Evolutionary conservation across 2,113 vertebrate species (phyloP).

Genomic region (Zootoca vivipara): DNA sequence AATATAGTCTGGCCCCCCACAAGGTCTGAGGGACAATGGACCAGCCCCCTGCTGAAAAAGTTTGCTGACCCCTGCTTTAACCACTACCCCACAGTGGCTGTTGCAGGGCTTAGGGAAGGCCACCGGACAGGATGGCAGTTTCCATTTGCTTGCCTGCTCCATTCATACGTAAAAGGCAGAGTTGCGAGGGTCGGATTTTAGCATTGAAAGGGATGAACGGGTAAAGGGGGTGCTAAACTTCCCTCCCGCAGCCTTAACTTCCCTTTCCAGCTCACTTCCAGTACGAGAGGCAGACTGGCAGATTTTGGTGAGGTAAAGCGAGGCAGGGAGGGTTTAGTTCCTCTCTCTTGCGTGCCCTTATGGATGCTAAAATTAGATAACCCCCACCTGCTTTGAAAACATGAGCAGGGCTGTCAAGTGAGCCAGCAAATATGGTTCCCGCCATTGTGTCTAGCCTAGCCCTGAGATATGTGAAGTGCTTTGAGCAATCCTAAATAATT

Average conservation of each 20-base stretch:
- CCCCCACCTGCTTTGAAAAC: neutral
- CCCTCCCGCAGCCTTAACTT: neutral
- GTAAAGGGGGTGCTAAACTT: neutral
- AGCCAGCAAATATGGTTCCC: neutral
- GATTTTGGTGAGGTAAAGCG: neutral
- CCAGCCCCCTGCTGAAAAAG: too few species aligned
- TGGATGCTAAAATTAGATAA: slow-evolving; percentile 1
- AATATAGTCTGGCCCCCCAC: too few species aligned
- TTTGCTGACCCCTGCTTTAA: too few species aligned
- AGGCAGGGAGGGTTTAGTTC: neutral
- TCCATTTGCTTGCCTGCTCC: neutral
- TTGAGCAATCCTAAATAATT: neutral
- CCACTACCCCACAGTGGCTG: neutral
- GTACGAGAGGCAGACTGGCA: neutral
- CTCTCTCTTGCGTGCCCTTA: neutral
- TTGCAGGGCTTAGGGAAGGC: neutral
- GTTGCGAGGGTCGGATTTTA: neutral
- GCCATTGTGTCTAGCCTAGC: neutral
- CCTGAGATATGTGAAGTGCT: neutral
- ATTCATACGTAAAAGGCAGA: neutral
- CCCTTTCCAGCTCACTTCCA: neutral
- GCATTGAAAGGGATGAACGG: neutral
- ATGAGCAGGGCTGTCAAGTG: slow-evolving; percentile 1
- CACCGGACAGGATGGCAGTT: neutral
- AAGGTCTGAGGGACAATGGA: too few species aligned